These are phyloP conservation scores for Petrosia ficiformis DNA, from an alignment of 37 sponge, comb jelly and placozoan species.

Conservation along the genomic window DNA sequence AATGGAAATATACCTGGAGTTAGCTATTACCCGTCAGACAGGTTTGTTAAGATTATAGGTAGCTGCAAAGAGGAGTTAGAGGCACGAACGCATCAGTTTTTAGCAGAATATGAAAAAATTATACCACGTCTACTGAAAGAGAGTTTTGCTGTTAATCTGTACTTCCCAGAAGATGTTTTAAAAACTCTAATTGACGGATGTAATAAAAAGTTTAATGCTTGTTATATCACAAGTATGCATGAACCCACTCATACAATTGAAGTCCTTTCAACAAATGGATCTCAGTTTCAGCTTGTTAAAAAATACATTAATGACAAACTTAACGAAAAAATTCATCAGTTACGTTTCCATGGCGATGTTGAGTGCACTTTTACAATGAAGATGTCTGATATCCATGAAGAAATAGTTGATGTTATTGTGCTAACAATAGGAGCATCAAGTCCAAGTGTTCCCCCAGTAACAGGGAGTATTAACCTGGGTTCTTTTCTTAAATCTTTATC, in stretches of 20 bases:
- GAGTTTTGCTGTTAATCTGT: background rate
- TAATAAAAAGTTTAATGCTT: background rate
- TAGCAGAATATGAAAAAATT: background rate
- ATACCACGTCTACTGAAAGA: background rate
- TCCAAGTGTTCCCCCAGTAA: constrained; percentile 46
- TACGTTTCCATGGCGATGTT: background rate
- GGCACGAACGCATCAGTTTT: background rate
- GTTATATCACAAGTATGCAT: background rate
- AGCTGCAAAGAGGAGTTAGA: background rate
- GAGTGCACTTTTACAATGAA: constrained; percentile 43
- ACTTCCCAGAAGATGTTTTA: background rate
- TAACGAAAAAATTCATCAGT: background rate
- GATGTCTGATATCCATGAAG: constrained; percentile 39
- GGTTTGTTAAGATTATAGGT: background rate
- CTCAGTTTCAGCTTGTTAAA: background rate
- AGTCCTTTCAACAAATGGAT: background rate
- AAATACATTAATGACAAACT: background rate
- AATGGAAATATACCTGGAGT: background rate
- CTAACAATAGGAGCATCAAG: constrained; percentile 57
- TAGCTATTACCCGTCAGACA: background rate
- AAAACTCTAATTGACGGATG: background rate
- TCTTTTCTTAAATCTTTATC: constrained; percentile 25
- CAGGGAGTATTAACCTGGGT: constrained; percentile 36
- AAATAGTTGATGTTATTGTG: constrained; percentile 66
- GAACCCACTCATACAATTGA: background rate